Evolutionary conservation across 1,140 invertebrate species (phyloP), one percentile per base, ranked within the genome.

Genomic region (Antheraea pernyi): DNA sequence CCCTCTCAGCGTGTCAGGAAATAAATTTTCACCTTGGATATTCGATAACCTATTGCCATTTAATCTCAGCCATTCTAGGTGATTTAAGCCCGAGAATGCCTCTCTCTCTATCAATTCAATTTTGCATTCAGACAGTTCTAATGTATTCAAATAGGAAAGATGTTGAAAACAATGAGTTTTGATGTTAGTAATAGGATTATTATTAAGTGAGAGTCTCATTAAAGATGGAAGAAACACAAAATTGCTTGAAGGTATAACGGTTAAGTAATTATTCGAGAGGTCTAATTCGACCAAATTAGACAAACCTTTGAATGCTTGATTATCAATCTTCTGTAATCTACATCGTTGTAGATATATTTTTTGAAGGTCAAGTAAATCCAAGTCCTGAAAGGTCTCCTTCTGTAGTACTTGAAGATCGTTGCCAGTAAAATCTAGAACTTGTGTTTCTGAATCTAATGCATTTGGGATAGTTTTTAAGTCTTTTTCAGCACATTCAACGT

Each of bases 241-340:
- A 16, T 96, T 95, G 48, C 94, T 94, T 11, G 95, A 95, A 2
- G 97, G 97, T 74, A 98, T 94, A 42, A 94, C 90, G 36, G 95
- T 94, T 73, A 98, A 91, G 64, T 95, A 94, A 89, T 98, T 98
- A 74, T 96, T 94, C 10, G 96, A 96, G 0, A 98, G 91, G 92
- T 98, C 97, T 72, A 98, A 91, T 87, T 98, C 97, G 4, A 98
- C 97, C 18, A 98, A 92, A 85, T 98, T 98, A 9, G 96, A 96
- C 22, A 98, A 93, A 0, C 97, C 97, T 36, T 95, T 94, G 83
- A 98, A 98, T 3, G 97, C 95, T 73, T 94, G 93, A 69, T 95
- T 94, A 78, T 97, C 96, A 68, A 98, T 95, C 73, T 95, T 94
- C 76, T 94, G 95, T 68, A 98, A 93, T 71, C 95, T 94, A 82